Evolutionary conservation across 2,888 invertebrate genomes (phyloP), one percentile per base, ranked within the genome.

Genomic region (Dynastes tityus): DNA sequence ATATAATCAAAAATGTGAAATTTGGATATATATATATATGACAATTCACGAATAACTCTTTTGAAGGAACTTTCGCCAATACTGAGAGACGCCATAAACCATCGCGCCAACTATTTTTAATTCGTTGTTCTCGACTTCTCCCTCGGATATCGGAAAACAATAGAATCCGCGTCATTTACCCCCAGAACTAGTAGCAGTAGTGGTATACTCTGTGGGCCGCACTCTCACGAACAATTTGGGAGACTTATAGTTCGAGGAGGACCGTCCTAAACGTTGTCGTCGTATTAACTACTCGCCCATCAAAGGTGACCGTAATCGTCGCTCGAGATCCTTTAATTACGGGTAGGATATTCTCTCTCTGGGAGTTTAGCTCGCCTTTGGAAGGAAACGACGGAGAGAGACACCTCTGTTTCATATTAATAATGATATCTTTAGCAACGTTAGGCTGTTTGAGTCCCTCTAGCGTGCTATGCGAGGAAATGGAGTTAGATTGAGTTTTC

Each of bases 281-380:
- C 75, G 77, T 78, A 61, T 61, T 68, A 79, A 78, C 77, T 78
- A 75, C 77, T 70, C 67, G 45, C 73, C 73, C 79, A 75, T 79
- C 77, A 78, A 77, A 73, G 75, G 67, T 67, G 65, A 53, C 68
- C 73, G 67, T 77, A 68, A 79, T 68, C 77, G 77, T 68, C 74
- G 77, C 53, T 64, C 29, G 45, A 74, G 61, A 63, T 73, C 68
- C 73, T 65, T 61, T 78, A 78, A 78, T 78, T 76, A 78, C 65
- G 11, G 27, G 9, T 45, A 11, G 45, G 45, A 8, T 45, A 29
- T 55, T 40, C 51, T 45, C 61, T 40, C n/a, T 22, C 27, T 27
- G 68, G 58, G 68, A n/a, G 64, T 65, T 55, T 53, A 45, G 45
- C 45, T 45, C 11, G 45, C 49, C 68, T 16, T 22, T 9, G 16